Conservation (phyloP, 2,797 vertebrate species). For the Amphiprion clarkii region DNA sequence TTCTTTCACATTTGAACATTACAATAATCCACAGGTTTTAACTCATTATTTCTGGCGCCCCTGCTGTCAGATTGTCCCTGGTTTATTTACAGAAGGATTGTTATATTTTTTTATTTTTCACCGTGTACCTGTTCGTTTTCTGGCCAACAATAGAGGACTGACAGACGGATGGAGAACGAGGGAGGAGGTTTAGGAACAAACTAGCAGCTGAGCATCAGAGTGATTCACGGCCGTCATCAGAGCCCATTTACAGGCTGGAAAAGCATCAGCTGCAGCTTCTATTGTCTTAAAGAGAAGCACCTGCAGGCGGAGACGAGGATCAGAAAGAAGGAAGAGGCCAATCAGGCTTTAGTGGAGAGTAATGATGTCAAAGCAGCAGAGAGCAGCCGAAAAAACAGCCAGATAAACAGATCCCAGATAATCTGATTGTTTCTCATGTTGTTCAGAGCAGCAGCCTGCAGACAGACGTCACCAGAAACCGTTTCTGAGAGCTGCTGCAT, state of each 20-base stretch:
- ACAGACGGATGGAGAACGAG: constrained; percentile 6
- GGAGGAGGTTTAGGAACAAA: constrained; percentile 51
- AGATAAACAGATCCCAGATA: constrained; percentile 64
- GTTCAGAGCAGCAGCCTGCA: constrained; percentile 35
- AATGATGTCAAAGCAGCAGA: constrained; percentile 44
- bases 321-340: constrained; percentile 20
- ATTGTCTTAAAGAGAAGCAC: constrained; percentile 79
- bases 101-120: no score
- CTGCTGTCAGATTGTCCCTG: no score
- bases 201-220: constrained; percentile 48
- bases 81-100: no score
- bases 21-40: no score
- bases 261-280: constrained; percentile 61
- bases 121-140: constrained; percentile 8
- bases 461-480: constrained; percentile 8
- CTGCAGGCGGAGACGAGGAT: constrained; percentile 70
- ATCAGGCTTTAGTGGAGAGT: constrained; percentile 36
- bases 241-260: constrained; percentile 68
- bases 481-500: constrained; percentile 8
- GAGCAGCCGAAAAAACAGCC: not conserved
- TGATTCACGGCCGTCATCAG: constrained; percentile 76
- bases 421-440: constrained; percentile 66
- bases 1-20: no score
- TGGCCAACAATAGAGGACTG: not conserved
- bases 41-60: no score